phyloP scores from a whole-genome alignment of 2,888 invertebrate genomes.

The Ypsolopha scabrella region DNA sequence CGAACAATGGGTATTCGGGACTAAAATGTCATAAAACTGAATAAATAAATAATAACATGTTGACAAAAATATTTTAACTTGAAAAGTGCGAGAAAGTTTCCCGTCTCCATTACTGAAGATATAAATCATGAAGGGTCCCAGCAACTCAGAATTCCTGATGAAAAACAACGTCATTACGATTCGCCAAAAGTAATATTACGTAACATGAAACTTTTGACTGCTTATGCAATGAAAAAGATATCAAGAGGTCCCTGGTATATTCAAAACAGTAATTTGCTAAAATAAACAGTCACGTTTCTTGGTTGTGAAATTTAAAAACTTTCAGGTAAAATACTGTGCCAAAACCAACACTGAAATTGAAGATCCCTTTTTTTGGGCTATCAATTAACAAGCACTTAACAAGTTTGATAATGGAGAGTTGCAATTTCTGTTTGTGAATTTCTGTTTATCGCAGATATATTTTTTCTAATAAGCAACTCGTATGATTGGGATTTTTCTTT shows the following conservation, averaged over 20 bases:
- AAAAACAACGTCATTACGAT: conserved; percentile 40
- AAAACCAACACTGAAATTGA: not conserved
- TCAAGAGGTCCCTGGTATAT: not conserved
- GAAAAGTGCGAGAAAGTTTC: not conserved
- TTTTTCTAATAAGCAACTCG: too few species aligned
- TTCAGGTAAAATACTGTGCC: not conserved
- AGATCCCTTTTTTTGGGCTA: not conserved
- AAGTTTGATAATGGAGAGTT: not conserved
- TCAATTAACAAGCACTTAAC: not conserved
- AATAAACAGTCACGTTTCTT: not conserved
- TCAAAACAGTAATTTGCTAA: not conserved
- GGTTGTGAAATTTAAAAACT: not conserved
- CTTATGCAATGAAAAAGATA: not conserved
- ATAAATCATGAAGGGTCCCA: conserved; percentile 33
- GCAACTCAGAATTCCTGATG: conserved; percentile 23
- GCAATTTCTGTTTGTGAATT: not conserved
- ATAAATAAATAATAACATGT: too few species aligned
- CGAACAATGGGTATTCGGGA: too few species aligned
- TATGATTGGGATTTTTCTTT: too few species aligned
- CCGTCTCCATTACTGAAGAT: conserved; percentile 3
- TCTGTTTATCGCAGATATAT: not conserved
- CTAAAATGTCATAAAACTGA: too few species aligned
- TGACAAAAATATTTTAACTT: not conserved
- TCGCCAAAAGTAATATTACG: conserved; percentile 20
- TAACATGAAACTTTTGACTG: conserved; percentile 8